phyloP scores from a whole-genome alignment of 2,797 vertebrate genomes.

The Catamblyrhynchus diadema region DNA sequence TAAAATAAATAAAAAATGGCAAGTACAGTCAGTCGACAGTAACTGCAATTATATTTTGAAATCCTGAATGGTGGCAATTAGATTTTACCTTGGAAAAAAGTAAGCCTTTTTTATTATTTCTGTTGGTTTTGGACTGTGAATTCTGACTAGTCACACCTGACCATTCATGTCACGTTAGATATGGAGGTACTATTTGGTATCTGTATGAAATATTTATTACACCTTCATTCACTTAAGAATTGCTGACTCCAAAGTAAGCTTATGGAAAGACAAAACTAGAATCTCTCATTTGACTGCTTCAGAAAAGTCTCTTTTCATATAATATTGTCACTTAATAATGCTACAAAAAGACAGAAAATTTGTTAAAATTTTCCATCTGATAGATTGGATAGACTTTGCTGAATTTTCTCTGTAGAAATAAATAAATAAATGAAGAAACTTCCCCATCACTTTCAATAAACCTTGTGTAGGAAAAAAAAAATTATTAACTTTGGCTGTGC shows the following conservation, averaged over 20 bases:
- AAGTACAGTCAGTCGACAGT: neutral
- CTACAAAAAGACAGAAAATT: neutral
- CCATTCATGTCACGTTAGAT: neutral
- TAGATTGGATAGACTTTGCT: neutral
- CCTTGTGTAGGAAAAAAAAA: neutral
- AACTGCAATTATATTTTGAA: neutral
- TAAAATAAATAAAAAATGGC: neutral
- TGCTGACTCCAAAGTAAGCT: neutral
- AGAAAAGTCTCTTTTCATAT: neutral
- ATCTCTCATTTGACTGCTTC: neutral
- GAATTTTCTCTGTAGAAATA: neutral
- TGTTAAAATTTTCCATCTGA: neutral
- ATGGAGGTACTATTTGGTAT: neutral
- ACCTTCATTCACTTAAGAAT: neutral
- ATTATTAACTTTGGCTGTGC: neutral
- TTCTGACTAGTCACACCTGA: neutral
- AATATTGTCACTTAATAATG: neutral
- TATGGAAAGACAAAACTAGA: neutral
- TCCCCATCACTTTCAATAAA: neutral
- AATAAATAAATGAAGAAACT: neutral
- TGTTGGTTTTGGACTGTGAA: neutral
- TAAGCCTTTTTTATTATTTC: neutral
- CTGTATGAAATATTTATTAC: neutral
- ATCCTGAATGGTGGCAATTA: neutral
- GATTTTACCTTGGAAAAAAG: neutral